Evolutionary conservation across 2,113 vertebrate species (phyloP), one percentile per base, ranked within the genome.

Genomic region (Mirza zaza): DNA sequence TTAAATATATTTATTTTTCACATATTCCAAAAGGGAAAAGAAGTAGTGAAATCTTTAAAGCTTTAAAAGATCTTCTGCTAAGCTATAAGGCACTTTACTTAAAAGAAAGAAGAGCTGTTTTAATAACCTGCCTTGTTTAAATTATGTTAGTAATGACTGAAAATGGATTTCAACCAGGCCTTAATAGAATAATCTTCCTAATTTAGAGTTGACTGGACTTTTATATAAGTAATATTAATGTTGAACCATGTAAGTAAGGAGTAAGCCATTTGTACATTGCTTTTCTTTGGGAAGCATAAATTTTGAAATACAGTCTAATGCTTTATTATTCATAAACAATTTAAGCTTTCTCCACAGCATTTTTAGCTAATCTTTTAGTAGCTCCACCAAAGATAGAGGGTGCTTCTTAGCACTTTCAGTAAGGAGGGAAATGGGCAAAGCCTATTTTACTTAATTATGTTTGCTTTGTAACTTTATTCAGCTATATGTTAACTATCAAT

Each of bases 161-260:
- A 96, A 61, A n/a, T 39, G 48, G 52, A 21, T 75, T 87, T 90
- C 34, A 73, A 20, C 25, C 55, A 86, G 45, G 12, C 32, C 52
- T 77, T 91, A 59, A 67, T 86, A 82, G 36, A 73, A n/a, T 94
- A 88, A 95, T 81, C 65, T 87, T 87, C 34, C 34, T 88, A 42
- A 36, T 55, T 2, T 17, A 85, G 36, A 93, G 15, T 80, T 96
- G 70, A 84, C 70, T 84, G 77, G 50, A 86, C 18, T 85, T n/a
- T 71, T 67, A 93, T 73, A 59, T 55, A 92, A 50, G 39, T 73
- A 57, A 36, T 81, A 75, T 8, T 87, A 45, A 90, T 85, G 80
- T 96, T 48, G 29, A 91, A 45, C 34, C 63, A 61, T 85, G 6
- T 87, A 85, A 94, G 25, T 75, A 84, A 88, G 55, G 10, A 90